A percentile compares a stretch with the other conserved stretches of the same genome.
These are phyloP conservation scores for Hoplodrina blanda DNA, from an alignment of 2,888 invertebrate species.

Conservation along the genomic window DNA sequence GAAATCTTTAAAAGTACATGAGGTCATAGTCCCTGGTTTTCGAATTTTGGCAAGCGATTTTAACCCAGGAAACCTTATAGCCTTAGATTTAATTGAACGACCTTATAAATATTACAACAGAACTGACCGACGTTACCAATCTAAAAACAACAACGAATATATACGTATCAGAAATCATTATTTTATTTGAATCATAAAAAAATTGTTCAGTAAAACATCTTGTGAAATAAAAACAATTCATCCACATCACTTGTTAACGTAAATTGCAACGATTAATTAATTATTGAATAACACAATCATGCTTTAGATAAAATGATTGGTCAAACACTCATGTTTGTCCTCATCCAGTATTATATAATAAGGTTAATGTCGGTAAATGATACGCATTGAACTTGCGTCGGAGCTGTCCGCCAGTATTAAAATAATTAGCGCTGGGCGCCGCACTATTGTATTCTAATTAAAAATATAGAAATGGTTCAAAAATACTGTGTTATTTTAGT, in stretches of 20 bases:
- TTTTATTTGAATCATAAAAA: neutral
- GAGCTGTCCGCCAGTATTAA: conserved; percentile 43
- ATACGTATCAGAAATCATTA: conserved; percentile 11
- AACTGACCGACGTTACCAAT: neutral
- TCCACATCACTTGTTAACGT: neutral
- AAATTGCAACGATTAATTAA: conserved; percentile 8
- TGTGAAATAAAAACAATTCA: neutral
- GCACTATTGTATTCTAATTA: conserved; percentile 11
- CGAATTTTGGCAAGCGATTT: neutral
- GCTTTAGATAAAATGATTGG: conserved; percentile 51
- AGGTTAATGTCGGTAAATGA: conserved; percentile 59
- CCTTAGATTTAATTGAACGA: too few relatives aligned
- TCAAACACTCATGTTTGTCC: conserved; percentile 45
- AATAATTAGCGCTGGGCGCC: conserved; percentile 29
- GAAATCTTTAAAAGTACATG: neutral
- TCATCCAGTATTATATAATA: conserved; percentile 55
- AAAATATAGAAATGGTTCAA: conserved; percentile 26
- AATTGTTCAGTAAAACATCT: neutral
- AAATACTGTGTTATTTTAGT: conserved; percentile 34
- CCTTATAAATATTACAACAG: too few relatives aligned
- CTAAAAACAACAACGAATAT: neutral
- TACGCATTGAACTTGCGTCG: conserved; percentile 60
- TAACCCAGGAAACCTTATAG: too few relatives aligned
- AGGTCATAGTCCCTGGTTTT: neutral
- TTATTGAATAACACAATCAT: conserved; percentile 39